A percentile compares a stretch with the other conserved stretches of the same genome.
phyloP scores from a whole-genome alignment of 1,140 invertebrate genomes.

The Antheraea mylitta region DNA sequence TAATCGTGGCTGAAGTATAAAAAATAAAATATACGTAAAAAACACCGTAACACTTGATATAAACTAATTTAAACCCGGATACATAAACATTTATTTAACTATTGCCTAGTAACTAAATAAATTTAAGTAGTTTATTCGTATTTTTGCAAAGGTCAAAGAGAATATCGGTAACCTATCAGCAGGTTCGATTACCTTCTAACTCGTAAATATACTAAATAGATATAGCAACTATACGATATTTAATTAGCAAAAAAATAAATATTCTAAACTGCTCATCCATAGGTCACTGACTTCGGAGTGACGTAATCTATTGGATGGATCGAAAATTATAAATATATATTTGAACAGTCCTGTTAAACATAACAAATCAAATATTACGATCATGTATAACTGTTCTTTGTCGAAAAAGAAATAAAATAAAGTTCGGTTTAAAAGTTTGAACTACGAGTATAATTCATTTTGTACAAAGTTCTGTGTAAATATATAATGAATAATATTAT shows the following conservation, averaged over 20 bases:
- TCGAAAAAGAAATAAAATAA: no score
- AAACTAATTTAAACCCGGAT: no score
- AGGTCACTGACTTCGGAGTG: neutral
- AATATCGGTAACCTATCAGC: neutral
- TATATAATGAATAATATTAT: no score
- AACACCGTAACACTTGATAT: no score
- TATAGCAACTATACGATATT: neutral
- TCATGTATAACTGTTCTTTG: no score
- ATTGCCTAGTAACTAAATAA: neutral
- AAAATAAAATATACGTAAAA: no score
- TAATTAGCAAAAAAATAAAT: neutral
- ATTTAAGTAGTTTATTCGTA: neutral
- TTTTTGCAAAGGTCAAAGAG: neutral
- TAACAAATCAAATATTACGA: no score
- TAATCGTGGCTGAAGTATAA: no score
- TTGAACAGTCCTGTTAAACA: neutral
- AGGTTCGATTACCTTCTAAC: neutral
- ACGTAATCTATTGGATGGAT: neutral
- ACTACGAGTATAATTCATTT: no score
- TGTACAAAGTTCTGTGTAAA: no score
- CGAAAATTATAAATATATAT: neutral
- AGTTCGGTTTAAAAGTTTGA: no score
- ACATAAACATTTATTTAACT: no score
- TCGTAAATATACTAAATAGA: neutral
- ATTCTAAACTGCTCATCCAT: neutral